These are phyloP conservation scores for Danionella dracula DNA, from an alignment of 2,797 vertebrate genomes.

Conservation along the genomic window DNA sequence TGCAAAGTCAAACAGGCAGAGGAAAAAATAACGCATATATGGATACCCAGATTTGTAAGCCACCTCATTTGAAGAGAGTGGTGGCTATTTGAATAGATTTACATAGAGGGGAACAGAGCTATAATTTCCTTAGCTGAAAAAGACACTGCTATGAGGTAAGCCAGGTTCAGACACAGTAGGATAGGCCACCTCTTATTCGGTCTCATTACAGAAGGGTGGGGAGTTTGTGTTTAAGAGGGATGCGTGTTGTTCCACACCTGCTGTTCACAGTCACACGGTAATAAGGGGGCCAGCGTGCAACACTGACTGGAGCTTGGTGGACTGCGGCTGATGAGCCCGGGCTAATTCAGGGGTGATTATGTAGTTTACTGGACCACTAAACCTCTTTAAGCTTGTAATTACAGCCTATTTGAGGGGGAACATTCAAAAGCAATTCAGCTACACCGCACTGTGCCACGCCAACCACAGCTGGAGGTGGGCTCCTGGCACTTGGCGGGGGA, in stretches of 20 bases:
- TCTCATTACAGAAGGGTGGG: conserved; percentile 51
- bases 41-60: conserved; percentile 23
- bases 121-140: conserved; percentile 16
- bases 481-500: conserved; percentile 84
- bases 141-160: not conserved
- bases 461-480: conserved; percentile 97
- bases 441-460: conserved; percentile 70
- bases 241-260: conserved; percentile 83
- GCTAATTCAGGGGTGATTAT: conserved; percentile 99
- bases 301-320: conserved; percentile 90
- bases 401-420: conserved; percentile 99
- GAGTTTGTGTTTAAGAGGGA: conserved; percentile 77
- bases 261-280: conserved; percentile 80
- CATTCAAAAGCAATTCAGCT: conserved; percentile 95
- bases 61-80: conserved; percentile 36
- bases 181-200: conserved; percentile 20
- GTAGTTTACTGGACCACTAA: conserved; percentile 99
- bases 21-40: conserved; percentile 28
- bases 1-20: conserved; percentile 32
- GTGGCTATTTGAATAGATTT: conserved; percentile 36
- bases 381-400: conserved; percentile 99
- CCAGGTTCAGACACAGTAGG: not conserved
- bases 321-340: conserved; percentile 97
- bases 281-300: conserved; percentile 85
- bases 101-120: conserved; percentile 35